These are phyloP conservation scores for Falco cherrug DNA, from an alignment of 2,797 vertebrate genomes.

Conservation along the genomic window DNA sequence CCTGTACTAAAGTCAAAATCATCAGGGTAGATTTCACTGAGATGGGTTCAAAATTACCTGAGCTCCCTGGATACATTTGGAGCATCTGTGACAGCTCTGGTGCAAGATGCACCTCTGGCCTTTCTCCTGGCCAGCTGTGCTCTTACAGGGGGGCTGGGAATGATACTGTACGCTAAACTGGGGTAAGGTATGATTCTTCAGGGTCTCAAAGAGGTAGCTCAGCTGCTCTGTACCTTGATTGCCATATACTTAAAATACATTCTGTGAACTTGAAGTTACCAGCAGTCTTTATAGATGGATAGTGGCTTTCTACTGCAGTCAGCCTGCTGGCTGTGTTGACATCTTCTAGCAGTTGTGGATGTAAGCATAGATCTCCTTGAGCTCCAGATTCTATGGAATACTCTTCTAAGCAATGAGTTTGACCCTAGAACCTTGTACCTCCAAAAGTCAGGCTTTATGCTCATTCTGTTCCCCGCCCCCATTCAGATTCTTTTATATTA, in stretches of 20 bases:
- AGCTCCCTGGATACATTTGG: not conserved
- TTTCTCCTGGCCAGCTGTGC: not conserved
- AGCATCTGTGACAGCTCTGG: not conserved
- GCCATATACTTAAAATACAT: not conserved
- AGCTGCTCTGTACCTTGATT: not conserved
- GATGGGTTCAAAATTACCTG: not conserved
- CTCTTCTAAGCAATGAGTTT: not conserved
- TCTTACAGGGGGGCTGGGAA: not conserved
- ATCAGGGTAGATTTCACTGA: not conserved
- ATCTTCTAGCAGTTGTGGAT: not conserved
- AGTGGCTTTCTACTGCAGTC: not conserved
- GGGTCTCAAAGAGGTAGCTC: not conserved
- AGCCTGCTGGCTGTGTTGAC: not conserved
- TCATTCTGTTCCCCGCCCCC: not conserved
- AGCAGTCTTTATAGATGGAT: not conserved
- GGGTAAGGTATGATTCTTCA: not conserved
- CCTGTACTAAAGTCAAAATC: not conserved
- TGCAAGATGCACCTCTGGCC: not conserved
- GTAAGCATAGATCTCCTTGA: not conserved
- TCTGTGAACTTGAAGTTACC: not conserved
- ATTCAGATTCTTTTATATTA: not conserved
- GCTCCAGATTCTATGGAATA: not conserved
- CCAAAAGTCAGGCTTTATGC: not conserved
- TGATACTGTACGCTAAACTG: not conserved
- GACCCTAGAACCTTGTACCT: not conserved